Conservation (phyloP, 2,888 invertebrate genomes). For the Plebejus anna region DNA sequence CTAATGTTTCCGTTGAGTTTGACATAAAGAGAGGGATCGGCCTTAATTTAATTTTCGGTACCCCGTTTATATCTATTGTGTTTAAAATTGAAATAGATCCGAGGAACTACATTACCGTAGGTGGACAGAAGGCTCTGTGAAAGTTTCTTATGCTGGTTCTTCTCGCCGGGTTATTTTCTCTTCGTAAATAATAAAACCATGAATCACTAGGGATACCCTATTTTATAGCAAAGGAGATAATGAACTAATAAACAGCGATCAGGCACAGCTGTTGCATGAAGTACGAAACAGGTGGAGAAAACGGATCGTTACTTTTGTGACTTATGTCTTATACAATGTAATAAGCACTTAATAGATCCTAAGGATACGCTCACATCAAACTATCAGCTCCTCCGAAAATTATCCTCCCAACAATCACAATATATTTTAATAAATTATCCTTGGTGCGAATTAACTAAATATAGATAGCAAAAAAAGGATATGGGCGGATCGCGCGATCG, state of each 20-base stretch:
- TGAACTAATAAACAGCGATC: slow-evolving; percentile 9
- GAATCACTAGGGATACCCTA: background rate
- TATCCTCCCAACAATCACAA: too few species aligned
- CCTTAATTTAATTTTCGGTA: too few species aligned
- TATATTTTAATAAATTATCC: too few species aligned
- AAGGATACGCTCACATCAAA: background rate
- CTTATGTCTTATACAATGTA: background rate
- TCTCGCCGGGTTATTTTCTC: background rate
- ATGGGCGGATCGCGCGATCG: too few species aligned
- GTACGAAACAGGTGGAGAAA: background rate
- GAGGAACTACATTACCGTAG: background rate
- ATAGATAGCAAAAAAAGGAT: too few species aligned
- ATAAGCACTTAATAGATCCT: background rate
- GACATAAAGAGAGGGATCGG: too few species aligned
- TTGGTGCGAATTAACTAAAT: too few species aligned
- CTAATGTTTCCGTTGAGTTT: too few species aligned
- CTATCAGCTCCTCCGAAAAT: too few species aligned
- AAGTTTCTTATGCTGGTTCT: background rate
- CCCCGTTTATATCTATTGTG: background rate
- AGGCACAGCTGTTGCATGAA: background rate
- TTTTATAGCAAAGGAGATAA: background rate
- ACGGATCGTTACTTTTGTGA: background rate
- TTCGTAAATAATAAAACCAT: background rate
- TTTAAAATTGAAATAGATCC: background rate
- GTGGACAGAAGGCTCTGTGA: background rate